Conservation (phyloP, 2,797 vertebrate genomes). For the Sparidentex hasta region DNA sequence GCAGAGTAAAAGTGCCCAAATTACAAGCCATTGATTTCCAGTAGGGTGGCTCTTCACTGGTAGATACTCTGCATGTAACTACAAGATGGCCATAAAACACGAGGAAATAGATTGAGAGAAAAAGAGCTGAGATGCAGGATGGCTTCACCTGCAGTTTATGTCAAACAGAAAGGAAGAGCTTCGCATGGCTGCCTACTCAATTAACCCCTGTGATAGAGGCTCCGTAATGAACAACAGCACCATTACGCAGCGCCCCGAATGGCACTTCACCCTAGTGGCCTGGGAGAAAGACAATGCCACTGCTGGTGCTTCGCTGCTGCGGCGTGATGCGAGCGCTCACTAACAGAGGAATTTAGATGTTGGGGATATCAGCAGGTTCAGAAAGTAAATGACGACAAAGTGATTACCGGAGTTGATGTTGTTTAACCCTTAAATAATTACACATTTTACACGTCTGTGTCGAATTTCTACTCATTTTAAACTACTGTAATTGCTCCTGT, state of each 20-base stretch:
- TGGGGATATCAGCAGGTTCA: slow-evolving; percentile 70
- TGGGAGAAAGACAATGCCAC: slow-evolving; percentile 64
- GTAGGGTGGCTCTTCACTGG: slow-evolving; percentile 75
- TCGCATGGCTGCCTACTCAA: slow-evolving; percentile 90
- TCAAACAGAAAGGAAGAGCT: slow-evolving; percentile 86
- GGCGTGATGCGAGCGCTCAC: slow-evolving; percentile 35
- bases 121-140: slow-evolving; percentile 80
- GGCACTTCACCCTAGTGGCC: slow-evolving; percentile 82
- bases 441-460: slow-evolving; percentile 44
- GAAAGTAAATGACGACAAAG: slow-evolving; percentile 59
- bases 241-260: slow-evolving; percentile 84
- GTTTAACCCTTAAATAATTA: slow-evolving; percentile 78
- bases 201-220: slow-evolving; percentile 89
- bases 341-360: slow-evolving; percentile 65
- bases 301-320: slow-evolving; percentile 60
- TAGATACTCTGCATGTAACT: slow-evolving; percentile 75
- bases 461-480: slow-evolving; percentile 44
- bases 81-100: slow-evolving; percentile 80
- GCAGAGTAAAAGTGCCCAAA: slow-evolving; percentile 73
- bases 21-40: slow-evolving; percentile 84
- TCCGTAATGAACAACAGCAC: slow-evolving; percentile 88
- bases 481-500: slow-evolving; percentile 46
- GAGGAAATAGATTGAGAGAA: slow-evolving; percentile 79
- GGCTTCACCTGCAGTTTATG: slow-evolving; percentile 87
- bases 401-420: slow-evolving; percentile 72